Conservation (phyloP, 2,888 invertebrate genomes). For the Leptopterna dolabrata region DNA sequence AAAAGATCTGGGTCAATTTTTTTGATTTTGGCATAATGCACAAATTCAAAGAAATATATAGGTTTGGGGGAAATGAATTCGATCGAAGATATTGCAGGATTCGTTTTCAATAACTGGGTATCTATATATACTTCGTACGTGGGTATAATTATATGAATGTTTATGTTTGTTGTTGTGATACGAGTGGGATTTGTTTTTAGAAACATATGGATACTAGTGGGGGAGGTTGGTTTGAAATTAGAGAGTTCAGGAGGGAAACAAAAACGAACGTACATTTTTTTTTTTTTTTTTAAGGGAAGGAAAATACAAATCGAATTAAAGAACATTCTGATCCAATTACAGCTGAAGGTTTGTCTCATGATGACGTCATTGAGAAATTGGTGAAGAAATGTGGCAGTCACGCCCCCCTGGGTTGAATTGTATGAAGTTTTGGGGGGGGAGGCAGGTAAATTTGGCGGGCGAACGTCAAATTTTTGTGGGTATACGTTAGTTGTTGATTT, state of each 20-base stretch:
- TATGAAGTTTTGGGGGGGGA: neutral
- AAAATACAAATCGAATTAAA: constrained; percentile 23
- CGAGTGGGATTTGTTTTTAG: no score
- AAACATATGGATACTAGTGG: no score
- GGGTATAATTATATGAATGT: no score
- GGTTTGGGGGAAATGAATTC: no score
- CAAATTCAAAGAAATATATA: neutral
- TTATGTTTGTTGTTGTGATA: no score
- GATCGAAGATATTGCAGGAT: no score
- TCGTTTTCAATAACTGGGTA: no score
- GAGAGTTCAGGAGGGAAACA: neutral
- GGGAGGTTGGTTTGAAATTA: neutral
- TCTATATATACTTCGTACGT: no score
- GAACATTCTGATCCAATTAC: constrained; percentile 25
- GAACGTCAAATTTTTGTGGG: neutral
- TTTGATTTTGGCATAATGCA: no score
- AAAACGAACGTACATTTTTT: constrained; percentile 20
- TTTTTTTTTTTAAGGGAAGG: neutral
- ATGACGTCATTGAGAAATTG: neutral
- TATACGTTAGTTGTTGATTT: neutral
- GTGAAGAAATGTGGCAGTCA: neutral
- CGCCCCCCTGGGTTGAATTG: neutral
- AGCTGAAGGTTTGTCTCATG: neutral
- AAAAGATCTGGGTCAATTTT: neutral
- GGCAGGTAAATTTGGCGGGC: neutral